Conservation (phyloP, 2,797 vertebrate genomes). For the Luscinia luscinia region DNA sequence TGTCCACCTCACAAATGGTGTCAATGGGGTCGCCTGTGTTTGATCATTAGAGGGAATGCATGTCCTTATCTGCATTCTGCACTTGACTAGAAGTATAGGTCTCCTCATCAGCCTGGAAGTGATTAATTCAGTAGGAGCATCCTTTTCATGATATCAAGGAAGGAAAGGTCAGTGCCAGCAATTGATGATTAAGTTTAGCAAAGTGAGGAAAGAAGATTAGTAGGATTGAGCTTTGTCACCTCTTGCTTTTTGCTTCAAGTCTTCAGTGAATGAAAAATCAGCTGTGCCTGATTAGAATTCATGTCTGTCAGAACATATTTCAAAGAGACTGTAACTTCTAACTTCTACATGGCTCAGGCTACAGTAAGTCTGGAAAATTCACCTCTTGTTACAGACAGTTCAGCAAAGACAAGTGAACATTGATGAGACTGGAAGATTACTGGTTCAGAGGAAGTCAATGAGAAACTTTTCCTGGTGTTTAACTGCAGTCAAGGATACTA, state of each 20-base stretch:
- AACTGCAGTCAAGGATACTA: neutral
- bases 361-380: neutral
- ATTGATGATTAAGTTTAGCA: constrained; percentile 8
- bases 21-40: neutral
- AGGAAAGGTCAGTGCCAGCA: constrained; percentile 10
- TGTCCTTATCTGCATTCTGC: neutral
- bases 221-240: constrained; percentile 23
- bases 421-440: neutral
- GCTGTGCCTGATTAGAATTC: constrained; percentile 31
- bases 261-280: constrained; percentile 36
- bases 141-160: neutral
- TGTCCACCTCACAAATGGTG: neutral
- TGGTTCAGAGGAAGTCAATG: neutral
- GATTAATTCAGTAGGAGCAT: neutral
- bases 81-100: neutral
- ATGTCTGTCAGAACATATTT: constrained; percentile 3
- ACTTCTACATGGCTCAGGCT: neutral
- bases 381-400: neutral
- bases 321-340: constrained; percentile 16
- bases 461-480: neutral
- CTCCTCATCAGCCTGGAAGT: neutral
- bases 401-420: constrained; percentile 23
- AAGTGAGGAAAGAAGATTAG: constrained; percentile 12
- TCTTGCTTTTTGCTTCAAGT: neutral
- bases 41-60: neutral